These are phyloP conservation scores for Drosophila buzzatii DNA, from an alignment of 2,888 invertebrate species.

Conservation along the genomic window DNA sequence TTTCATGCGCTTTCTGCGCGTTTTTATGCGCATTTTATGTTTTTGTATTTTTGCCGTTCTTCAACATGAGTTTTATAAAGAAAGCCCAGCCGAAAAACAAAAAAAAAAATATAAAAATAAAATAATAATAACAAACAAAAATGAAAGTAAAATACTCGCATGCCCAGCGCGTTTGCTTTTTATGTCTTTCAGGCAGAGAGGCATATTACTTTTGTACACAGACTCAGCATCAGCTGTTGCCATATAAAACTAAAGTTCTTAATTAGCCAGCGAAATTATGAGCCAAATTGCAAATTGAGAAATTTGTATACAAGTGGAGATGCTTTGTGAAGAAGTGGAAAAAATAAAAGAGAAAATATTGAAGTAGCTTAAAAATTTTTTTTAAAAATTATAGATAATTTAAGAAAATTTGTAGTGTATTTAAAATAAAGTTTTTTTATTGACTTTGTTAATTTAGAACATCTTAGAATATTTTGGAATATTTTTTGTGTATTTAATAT, in stretches of 20 bases:
- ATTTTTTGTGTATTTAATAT: no score
- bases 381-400: no score
- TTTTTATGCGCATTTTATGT: conserved; percentile 79
- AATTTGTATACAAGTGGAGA: not conserved
- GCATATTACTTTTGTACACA: conserved; percentile 11
- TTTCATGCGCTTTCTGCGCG: conserved; percentile 76
- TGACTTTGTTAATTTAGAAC: no score
- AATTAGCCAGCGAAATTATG: not conserved
- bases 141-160: conserved; percentile 34
- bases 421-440: no score
- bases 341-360: no score
- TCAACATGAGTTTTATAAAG: conserved; percentile 40
- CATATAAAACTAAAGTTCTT: not conserved
- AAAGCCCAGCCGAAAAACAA: conserved; percentile 20
- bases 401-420: no score
- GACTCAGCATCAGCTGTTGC: not conserved
- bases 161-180: conserved; percentile 36
- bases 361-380: no score
- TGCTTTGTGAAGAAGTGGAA: not conserved
- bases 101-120: no score
- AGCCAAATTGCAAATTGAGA: not conserved
- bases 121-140: not conserved
- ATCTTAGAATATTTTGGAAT: no score
- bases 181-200: conserved; percentile 17
- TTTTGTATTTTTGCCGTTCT: conserved; percentile 68